Conservation (phyloP, 1,140 invertebrate genomes). For the Planococcus citri region DNA sequence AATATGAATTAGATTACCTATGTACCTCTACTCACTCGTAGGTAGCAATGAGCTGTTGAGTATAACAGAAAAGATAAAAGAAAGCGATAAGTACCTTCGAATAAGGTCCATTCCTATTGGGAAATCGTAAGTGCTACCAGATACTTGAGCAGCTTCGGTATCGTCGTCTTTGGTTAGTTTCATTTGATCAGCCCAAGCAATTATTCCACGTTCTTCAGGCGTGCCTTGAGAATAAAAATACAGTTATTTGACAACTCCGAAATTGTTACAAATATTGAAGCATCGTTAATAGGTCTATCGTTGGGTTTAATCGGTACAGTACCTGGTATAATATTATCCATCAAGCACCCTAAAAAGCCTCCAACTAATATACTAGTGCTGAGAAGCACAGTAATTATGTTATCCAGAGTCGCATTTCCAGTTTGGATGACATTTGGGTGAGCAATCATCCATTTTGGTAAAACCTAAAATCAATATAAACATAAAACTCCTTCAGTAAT, state of each 20-base stretch:
- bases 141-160: slow-evolving; percentile 22
- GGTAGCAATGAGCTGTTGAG: no score
- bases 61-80: no score
- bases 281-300: no score
- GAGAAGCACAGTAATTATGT: slow-evolving; percentile 61
- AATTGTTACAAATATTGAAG: no score
- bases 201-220: slow-evolving; percentile 50
- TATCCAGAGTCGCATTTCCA: slow-evolving; percentile 53
- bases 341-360: slow-evolving; percentile 59
- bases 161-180: slow-evolving; percentile 37
- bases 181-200: slow-evolving; percentile 58
- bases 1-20: no score
- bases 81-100: slow-evolving; percentile 40
- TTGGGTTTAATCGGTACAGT: slow-evolving; percentile 25
- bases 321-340: slow-evolving; percentile 81
- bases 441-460: slow-evolving; percentile 61
- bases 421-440: slow-evolving; percentile 53
- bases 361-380: slow-evolving; percentile 76
- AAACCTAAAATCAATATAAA: no score
- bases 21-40: no score
- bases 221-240: no score
- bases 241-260: no score
- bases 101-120: slow-evolving; percentile 52
- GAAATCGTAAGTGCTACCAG: slow-evolving; percentile 54
- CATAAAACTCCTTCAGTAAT: no score